These are phyloP conservation scores for Scaptomyza parva DNA, from an alignment of 2,888 invertebrate species.

Conservation along the genomic window DNA sequence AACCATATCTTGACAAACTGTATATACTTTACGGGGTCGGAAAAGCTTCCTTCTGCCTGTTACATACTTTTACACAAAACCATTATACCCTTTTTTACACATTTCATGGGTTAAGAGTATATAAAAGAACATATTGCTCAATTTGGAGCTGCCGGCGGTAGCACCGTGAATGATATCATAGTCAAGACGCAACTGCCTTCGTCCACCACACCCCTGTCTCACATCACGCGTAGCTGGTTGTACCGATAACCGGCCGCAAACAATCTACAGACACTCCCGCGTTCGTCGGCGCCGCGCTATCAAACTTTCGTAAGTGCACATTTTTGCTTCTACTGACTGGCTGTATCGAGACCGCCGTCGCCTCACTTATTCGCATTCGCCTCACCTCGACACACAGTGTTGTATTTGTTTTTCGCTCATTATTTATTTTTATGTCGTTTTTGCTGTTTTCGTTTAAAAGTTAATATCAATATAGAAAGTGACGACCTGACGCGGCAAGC, in stretches of 20 bases:
- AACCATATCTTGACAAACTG: too few species aligned
- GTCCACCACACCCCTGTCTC: slow-evolving; percentile 3
- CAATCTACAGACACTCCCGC: slow-evolving; percentile 41
- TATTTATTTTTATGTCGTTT: slow-evolving; percentile 76
- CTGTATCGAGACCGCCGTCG: slow-evolving; percentile 15
- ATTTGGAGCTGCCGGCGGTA: slow-evolving; percentile 51
- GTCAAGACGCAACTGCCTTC: slow-evolving; percentile 46
- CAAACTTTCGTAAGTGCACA: slow-evolving; percentile 64
- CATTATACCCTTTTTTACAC: too few species aligned
- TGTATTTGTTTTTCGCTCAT: slow-evolving; percentile 75
- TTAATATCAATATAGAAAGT: slow-evolving; percentile 83
- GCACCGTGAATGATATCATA: slow-evolving; percentile 72
- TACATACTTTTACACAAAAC: too few species aligned
- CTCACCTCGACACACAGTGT: slow-evolving; percentile 36
- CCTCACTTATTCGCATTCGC: slow-evolving; percentile 55
- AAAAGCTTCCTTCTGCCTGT: too few species aligned
- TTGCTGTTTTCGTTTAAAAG: slow-evolving; percentile 80
- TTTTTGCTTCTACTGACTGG: slow-evolving; percentile 45
- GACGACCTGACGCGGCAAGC: slow-evolving; percentile 83
- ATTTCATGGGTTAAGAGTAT: too few species aligned
- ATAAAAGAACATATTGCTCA: slow-evolving; percentile 50
- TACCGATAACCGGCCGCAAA: slow-evolving; percentile 56
- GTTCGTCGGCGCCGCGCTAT: slow-evolving; percentile 34
- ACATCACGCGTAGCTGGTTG: slow-evolving; percentile 18
- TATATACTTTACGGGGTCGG: too few species aligned